Percentiles rank a stretch among this genome's conserved stretches.
phyloP scores from a whole-genome alignment of 2,888 invertebrate species.

The Ctenicera cuprea region DNA sequence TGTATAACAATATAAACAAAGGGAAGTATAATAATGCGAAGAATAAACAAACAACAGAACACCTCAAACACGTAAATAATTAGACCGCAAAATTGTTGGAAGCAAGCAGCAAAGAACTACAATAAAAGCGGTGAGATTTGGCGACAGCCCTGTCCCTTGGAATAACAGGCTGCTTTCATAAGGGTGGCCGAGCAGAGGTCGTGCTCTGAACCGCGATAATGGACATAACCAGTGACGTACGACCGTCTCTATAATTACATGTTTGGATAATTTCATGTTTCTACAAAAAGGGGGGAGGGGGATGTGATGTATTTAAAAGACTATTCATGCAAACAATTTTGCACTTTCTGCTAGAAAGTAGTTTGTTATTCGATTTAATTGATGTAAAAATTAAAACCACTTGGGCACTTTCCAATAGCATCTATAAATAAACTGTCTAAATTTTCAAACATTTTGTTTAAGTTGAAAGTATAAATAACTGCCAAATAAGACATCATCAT shows the following conservation, averaged over 20 bases:
- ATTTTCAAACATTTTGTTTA: no score
- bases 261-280: background rate
- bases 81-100: conserved; percentile 35
- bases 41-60: conserved; percentile 17
- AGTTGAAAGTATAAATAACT: no score
- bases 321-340: no score
- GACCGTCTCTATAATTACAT: background rate
- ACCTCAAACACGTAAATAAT: conserved; percentile 41
- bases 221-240: conserved; percentile 42
- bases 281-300: no score
- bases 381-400: no score
- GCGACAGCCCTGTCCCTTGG: conserved; percentile 27
- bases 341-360: no score
- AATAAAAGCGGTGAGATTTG: conserved; percentile 38
- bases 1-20: conserved; percentile 28
- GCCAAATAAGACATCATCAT: no score
- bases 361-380: no score
- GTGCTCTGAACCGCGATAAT: conserved; percentile 44
- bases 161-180: conserved; percentile 42
- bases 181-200: conserved; percentile 37
- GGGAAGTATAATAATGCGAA: conserved; percentile 17
- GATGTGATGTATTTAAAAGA: no score
- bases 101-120: conserved; percentile 36
- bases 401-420: no score
- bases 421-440: no score